Base-by-base conservation (phyloP, 2,797 vertebrate genomes). In the Alauda arvensis region DNA sequence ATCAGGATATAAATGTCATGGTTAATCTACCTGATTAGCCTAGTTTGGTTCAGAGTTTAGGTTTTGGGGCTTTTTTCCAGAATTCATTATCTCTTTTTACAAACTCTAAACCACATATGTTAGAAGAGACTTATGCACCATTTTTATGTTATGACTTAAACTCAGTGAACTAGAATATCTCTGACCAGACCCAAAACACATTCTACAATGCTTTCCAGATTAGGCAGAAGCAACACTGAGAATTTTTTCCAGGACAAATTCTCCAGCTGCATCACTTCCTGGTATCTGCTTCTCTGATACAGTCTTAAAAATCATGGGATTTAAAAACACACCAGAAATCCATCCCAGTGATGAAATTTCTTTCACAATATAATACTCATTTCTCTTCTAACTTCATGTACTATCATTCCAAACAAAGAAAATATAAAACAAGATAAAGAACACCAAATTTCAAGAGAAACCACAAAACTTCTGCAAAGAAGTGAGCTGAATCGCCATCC, bases 151-250 rank as follows among this genome's bases (percentile, higher is more conserved):
- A 8, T 51, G 23, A 65, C 13, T 69, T 71, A 69, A 74, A 33
- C 3, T 66, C 40, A 57, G 4, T 86, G 52, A 49, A 43, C 34
- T 45, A 12, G 51, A 43, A 37, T 62, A 13, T 56, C 14, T 49
- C 45, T 70, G 14, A 37, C 8, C 6, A 10, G 70, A 77, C 16
- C 15, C 3, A 10, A 52, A 77, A 74, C 26, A 34, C 20, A 48
- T 53, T 77, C 10, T n/a, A 12, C 14, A 56, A 20, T 12, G 9
- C 9, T 48, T 81, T 18, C 12, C 18, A 74, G 53, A 66, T 69
- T 66, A 40, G 28, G 19, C 40, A 79, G 34, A 63, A 43, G 5
- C 42, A 82, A 23, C 2, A 37, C 0, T 0, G 1, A 66, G n/a
- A 51, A 29, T 33, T 48, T 49, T 29, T 59, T 52, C 67, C 37